Percentiles rank a stretch among this genome's conserved stretches.
Evolutionary conservation across 2,113 vertebrate species (phyloP).

Genomic region (Chloroceryle aenea): DNA sequence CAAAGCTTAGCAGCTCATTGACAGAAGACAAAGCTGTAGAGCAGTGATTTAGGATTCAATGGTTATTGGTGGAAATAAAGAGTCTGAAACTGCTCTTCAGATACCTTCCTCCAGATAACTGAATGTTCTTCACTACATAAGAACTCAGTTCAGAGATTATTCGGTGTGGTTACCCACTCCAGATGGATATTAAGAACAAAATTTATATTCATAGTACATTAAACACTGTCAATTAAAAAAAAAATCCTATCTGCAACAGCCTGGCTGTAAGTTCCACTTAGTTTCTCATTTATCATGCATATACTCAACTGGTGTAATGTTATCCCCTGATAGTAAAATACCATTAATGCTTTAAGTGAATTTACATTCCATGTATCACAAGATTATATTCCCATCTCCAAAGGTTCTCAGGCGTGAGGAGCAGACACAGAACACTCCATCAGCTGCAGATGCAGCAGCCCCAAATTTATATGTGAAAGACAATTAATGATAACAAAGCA

Average conservation of each 20-base stretch:
- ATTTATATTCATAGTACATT: background rate
- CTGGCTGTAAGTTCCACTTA: background rate
- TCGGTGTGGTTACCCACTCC: background rate
- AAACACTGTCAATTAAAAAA: background rate
- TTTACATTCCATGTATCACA: background rate
- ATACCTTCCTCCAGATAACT: background rate
- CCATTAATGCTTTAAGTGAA: background rate
- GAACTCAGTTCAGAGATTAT: background rate
- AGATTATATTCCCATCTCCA: background rate
- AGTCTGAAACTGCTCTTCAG: background rate
- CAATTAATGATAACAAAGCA: background rate
- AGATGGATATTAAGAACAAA: background rate
- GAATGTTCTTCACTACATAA: background rate
- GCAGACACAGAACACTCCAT: background rate
- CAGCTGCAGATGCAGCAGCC: background rate
- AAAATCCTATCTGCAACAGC: background rate
- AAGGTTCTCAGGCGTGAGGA: background rate
- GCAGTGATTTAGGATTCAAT: background rate
- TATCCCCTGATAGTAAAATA: background rate
- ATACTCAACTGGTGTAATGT: background rate
- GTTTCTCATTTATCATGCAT: background rate
- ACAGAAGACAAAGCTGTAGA: background rate
- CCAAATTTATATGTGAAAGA: background rate
- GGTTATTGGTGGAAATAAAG: background rate
- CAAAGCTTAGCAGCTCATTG: background rate